Evolutionary conservation across 2,888 invertebrate species (phyloP).

Genomic region (Sericinus montela): DNA sequence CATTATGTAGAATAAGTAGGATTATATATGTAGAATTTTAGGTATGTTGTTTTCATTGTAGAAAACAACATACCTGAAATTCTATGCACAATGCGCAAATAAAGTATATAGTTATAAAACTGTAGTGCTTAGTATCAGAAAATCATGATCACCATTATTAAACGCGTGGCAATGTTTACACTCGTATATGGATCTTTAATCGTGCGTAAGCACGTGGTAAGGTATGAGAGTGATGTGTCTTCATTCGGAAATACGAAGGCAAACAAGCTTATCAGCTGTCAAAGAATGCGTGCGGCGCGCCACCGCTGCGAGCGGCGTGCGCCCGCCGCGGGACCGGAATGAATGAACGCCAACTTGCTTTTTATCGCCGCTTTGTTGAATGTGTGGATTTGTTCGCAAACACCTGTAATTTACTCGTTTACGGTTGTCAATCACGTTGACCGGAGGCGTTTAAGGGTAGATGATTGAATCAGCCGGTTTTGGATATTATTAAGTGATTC

Average conservation of each 20-base stretch:
- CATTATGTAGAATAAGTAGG: too few species aligned
- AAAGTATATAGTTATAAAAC: too few species aligned
- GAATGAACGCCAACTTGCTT: slow-evolving; percentile 50
- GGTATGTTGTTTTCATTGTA: too few species aligned
- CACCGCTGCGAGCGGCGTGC: slow-evolving; percentile 20
- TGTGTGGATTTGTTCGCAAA: slow-evolving; percentile 49
- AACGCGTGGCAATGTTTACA: not conserved
- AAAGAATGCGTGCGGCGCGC: slow-evolving; percentile 54
- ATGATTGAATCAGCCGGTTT: slow-evolving; percentile 8
- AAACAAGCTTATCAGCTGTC: slow-evolving; percentile 54
- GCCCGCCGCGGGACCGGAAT: slow-evolving; percentile 28
- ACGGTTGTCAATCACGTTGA: slow-evolving; percentile 16
- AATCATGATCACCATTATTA: not conserved
- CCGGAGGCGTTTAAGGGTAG: slow-evolving; percentile 10
- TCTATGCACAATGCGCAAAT: too few species aligned
- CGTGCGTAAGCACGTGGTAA: slow-evolving; percentile 14
- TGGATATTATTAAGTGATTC: slow-evolving; percentile 1
- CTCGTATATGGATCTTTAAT: not conserved
- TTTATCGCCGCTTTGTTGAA: slow-evolving; percentile 65
- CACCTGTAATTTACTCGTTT: slow-evolving; percentile 62
- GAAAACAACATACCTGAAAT: too few species aligned
- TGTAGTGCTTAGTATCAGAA: too few species aligned
- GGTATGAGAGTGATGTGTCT: slow-evolving; percentile 24
- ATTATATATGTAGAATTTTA: too few species aligned
- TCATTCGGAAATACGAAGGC: slow-evolving; percentile 39